phyloP scores from a whole-genome alignment of 2,888 invertebrate genomes.

The Pseudolycoriella hygida region DNA sequence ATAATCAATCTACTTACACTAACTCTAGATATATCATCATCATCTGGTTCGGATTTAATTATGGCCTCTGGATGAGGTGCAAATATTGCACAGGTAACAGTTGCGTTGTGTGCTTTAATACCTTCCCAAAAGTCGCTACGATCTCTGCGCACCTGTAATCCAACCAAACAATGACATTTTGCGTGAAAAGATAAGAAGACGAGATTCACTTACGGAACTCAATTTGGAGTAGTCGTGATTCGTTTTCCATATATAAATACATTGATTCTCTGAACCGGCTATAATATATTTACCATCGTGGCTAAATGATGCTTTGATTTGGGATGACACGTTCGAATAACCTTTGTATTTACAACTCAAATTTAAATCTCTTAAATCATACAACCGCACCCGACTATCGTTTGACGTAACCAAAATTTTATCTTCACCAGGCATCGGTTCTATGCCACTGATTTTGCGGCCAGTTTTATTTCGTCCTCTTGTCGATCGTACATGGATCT shows the following conservation, averaged over 20 bases:
- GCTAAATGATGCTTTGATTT: constrained; percentile 94
- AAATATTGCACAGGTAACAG: constrained; percentile 94
- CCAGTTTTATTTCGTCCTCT: constrained; percentile 92
- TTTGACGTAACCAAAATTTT: constrained; percentile 95
- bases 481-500: constrained; percentile 89
- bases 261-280: constrained; percentile 93
- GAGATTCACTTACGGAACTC: constrained; percentile 42
- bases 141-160: constrained; percentile 55
- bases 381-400: constrained; percentile 88
- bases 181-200: no score
- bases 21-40: constrained; percentile 24
- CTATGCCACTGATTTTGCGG: constrained; percentile 91
- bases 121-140: constrained; percentile 97
- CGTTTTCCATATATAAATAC: constrained; percentile 96
- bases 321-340: constrained; percentile 85
- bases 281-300: constrained; percentile 96
- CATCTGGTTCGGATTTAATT: constrained; percentile 49
- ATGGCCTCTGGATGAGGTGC: constrained; percentile 91
- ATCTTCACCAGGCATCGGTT: constrained; percentile 89
- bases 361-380: constrained; percentile 87
- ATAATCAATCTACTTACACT: constrained; percentile 15
- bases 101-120: constrained; percentile 85
- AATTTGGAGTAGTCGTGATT: constrained; percentile 92
- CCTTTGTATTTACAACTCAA: constrained; percentile 91
- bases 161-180: not conserved